Evolutionary conservation across 2,113 vertebrate genomes (phyloP).

Genomic region (Neogale vison): DNA sequence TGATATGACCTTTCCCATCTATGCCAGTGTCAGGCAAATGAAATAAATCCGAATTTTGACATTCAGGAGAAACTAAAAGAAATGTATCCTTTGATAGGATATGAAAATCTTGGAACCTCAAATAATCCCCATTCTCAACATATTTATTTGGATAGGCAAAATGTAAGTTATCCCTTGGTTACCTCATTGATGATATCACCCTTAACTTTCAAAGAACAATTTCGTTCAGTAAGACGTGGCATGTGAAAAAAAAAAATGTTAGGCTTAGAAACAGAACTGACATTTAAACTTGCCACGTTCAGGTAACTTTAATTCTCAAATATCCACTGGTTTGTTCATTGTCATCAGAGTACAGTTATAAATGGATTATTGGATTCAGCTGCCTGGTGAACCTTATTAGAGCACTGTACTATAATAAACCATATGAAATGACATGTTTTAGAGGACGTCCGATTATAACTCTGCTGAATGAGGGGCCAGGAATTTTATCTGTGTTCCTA

Average conservation of each 20-base stretch:
- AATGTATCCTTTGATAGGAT: neutral
- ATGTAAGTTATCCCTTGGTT: neutral
- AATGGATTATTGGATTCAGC: neutral
- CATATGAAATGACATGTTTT: neutral
- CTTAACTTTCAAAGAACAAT: neutral
- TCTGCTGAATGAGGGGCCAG: neutral
- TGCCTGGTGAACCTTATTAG: neutral
- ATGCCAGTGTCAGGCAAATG: neutral
- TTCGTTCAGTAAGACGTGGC: neutral
- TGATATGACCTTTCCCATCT: neutral
- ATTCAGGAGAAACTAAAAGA: neutral
- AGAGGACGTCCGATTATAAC: neutral
- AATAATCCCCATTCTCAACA: neutral
- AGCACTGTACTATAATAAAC: neutral
- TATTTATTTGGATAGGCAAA: neutral
- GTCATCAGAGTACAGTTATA: neutral
- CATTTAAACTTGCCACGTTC: constrained; percentile 38
- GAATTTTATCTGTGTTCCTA: neutral
- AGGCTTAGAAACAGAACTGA: neutral
- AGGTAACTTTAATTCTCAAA: constrained; percentile 40
- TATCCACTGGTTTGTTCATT: neutral
- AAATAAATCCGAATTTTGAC: constrained; percentile 3
- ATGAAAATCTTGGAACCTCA: neutral
- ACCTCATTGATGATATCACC: neutral
- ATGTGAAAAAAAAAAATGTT: neutral